Conservation (phyloP, 1,140 invertebrate genomes). For the Drosophila orosa region DNA sequence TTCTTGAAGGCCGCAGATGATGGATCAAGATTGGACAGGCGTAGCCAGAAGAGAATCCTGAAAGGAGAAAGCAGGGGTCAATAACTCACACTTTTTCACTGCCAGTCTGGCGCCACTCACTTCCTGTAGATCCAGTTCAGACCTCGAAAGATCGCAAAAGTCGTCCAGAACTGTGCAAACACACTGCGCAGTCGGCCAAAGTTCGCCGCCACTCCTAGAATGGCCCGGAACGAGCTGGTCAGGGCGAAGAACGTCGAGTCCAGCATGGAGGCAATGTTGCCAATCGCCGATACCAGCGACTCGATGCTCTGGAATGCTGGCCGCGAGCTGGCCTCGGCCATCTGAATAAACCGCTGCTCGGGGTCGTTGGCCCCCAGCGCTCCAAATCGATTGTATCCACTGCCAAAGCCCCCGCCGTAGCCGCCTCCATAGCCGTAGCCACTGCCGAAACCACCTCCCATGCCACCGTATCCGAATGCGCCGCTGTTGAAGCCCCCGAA, state of each 20-base stretch:
- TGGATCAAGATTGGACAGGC: conserved; percentile 77
- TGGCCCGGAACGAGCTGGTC: conserved; percentile 96
- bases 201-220: conserved; percentile 97
- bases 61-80: neutral
- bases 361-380: conserved; percentile 84
- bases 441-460: conserved; percentile 42
- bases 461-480: conserved; percentile 50
- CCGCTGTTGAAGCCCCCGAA: conserved; percentile 50
- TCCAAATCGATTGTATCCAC: conserved; percentile 84
- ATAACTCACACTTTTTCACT: neutral
- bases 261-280: conserved; percentile 97
- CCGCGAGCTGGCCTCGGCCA: conserved; percentile 95
- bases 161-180: conserved; percentile 93
- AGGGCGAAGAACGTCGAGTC: conserved; percentile 98
- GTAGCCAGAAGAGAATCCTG: conserved; percentile 76
- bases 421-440: conserved; percentile 61
- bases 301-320: conserved; percentile 97
- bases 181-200: conserved; percentile 92
- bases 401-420: conserved; percentile 73
- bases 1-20: conserved; percentile 86
- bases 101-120: conserved; percentile 48
- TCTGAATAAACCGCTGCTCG: conserved; percentile 89
- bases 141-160: conserved; percentile 91
- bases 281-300: conserved; percentile 95
- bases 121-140: conserved; percentile 92